These are phyloP conservation scores for Tapirus terrestris DNA, from an alignment of 2,113 vertebrate species.

Conservation along the genomic window DNA sequence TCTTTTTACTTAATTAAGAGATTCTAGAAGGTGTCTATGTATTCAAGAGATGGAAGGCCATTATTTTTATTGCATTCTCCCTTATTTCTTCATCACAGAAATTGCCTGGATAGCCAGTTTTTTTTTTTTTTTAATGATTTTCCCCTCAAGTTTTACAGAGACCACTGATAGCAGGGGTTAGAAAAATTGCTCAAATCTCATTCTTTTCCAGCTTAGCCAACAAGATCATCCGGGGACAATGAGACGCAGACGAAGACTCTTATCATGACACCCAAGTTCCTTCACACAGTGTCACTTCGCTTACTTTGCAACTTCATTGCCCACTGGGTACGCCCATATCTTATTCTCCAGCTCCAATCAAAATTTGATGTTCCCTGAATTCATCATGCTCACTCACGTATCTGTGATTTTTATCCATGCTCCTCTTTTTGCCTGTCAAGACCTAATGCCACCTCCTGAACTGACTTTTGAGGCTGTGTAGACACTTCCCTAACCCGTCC, in stretches of 20 bases:
- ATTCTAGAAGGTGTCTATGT: not conserved
- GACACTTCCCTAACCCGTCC: not conserved
- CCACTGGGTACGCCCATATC: too few species aligned
- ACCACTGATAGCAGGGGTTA: not conserved
- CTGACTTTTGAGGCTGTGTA: not conserved
- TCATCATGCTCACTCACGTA: not conserved
- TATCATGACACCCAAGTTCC: not conserved
- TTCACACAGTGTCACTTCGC: not conserved
- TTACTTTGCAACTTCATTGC: not conserved
- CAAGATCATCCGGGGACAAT: not conserved
- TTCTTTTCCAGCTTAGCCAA: not conserved
- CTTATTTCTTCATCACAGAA: not conserved
- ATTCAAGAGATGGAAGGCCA: not conserved
- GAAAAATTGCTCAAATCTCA: not conserved
- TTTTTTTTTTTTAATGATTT: not conserved
- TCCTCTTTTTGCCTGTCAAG: not conserved
- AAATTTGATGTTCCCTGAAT: not conserved
- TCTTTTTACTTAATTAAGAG: constrained; percentile 33
- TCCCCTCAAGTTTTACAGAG: not conserved
- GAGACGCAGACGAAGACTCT: not conserved
- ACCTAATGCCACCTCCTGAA: not conserved
- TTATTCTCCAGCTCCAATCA: not conserved
- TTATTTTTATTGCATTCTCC: not conserved
- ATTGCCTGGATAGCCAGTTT: not conserved
- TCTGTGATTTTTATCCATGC: not conserved